A percentile compares a stretch with the other conserved stretches of the same genome.
Conservation (phyloP, 2,113 vertebrate species). For the Eubucco bourcierii region DNA sequence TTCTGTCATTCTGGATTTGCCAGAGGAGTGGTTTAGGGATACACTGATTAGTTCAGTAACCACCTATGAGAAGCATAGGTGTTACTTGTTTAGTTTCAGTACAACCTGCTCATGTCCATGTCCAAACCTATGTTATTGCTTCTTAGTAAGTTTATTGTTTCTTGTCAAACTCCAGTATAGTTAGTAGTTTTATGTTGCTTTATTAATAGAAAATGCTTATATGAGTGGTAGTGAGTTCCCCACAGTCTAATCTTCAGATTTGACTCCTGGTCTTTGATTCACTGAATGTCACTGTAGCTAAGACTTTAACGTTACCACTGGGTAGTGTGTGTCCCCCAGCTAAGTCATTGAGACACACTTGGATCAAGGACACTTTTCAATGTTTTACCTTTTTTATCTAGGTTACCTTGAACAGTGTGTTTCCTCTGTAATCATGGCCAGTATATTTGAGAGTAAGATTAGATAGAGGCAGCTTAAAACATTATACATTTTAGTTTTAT, state of each 20-base stretch:
- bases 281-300: background rate
- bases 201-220: background rate
- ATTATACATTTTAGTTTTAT: background rate
- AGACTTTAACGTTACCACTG: background rate
- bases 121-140: background rate
- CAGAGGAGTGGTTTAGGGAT: background rate
- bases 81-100: slow-evolving; percentile 19
- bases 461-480: background rate
- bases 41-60: background rate
- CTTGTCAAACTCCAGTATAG: background rate
- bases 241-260: background rate
- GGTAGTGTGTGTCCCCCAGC: background rate
- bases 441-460: background rate
- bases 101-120: fast-evolving
- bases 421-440: background rate
- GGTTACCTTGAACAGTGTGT: background rate
- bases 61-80: background rate
- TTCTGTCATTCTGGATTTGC: background rate
- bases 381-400: background rate
- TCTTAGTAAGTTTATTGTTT: background rate
- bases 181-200: background rate
- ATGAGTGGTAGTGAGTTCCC: background rate
- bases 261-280: background rate
- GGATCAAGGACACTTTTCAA: background rate
- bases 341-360: background rate